phyloP scores from a whole-genome alignment of 2,113 vertebrate species.

The Tretioscincus oriximinensis region DNA sequence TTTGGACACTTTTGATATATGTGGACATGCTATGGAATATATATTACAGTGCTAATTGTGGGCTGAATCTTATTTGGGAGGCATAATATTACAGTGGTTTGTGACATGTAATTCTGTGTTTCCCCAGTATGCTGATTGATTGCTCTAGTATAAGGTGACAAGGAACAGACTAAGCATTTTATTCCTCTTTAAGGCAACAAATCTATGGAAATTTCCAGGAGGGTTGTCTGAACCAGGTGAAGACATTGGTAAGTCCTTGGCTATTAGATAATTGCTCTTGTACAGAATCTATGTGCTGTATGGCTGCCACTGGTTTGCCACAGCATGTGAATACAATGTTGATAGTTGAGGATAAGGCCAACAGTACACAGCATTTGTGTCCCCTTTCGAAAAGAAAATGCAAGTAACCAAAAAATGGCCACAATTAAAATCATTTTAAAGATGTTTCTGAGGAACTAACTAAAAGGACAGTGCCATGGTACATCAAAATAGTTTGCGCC shows the following conservation, averaged over 20 bases:
- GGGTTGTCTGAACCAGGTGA: conserved; percentile 91
- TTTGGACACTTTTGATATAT: too few relatives aligned
- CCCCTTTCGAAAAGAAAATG: not conserved
- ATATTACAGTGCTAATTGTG: too few relatives aligned
- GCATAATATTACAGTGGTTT: too few relatives aligned
- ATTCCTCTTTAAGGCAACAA: conserved; percentile 76
- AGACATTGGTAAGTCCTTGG: conserved; percentile 84
- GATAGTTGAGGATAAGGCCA: not conserved
- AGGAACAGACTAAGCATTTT: conserved; percentile 17
- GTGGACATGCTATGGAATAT: too few relatives aligned
- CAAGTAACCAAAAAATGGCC: not conserved
- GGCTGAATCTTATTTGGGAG: too few relatives aligned
- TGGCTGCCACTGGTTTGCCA: not conserved
- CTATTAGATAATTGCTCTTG: not conserved
- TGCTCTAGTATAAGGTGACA: not conserved
- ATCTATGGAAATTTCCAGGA: conserved; percentile 94
- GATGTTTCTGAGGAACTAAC: not conserved
- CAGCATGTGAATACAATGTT: too few relatives aligned
- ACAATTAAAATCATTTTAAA: not conserved
- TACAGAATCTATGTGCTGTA: too few relatives aligned
- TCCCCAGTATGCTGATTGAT: conserved; percentile 8
- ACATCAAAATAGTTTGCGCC: not conserved
- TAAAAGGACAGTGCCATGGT: conserved; percentile 4
- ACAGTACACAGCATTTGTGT: not conserved
- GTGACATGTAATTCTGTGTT: too few relatives aligned